phyloP scores from a whole-genome alignment of 2,888 invertebrate species.

The Megalurothrips usitatus region DNA sequence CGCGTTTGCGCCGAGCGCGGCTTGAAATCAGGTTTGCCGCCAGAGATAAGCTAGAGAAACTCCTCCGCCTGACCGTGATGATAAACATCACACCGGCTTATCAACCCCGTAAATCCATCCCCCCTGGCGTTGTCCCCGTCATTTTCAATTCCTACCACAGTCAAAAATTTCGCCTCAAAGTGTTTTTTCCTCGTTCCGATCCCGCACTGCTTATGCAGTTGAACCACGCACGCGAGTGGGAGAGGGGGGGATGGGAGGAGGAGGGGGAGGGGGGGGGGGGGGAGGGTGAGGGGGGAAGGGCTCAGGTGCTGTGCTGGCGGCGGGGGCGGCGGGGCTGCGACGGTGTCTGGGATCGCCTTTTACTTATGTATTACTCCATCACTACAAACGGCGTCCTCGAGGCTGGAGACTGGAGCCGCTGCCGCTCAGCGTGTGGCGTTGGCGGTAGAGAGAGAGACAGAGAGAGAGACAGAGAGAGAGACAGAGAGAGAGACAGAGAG shows the following conservation, averaged over 20 bases:
- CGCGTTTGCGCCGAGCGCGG: too few relatives aligned
- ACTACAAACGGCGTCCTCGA: conserved; percentile 26
- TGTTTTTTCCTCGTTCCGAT: too few relatives aligned
- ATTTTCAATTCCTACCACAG: too few relatives aligned
- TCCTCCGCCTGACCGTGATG: too few relatives aligned
- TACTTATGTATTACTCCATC: conserved; percentile 28
- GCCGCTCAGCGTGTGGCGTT: neutral
- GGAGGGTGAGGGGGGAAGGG: neutral
- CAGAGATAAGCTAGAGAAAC: too few relatives aligned
- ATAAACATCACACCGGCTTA: too few relatives aligned
- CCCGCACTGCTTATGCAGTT: neutral
- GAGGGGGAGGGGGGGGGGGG: neutral
- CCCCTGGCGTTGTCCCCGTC: too few relatives aligned
- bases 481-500: conserved; percentile 34
- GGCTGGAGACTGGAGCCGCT: neutral
- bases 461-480: conserved; percentile 34
- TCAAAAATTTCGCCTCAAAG: too few relatives aligned
- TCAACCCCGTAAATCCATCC: too few relatives aligned
- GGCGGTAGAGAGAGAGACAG: conserved; percentile 31
- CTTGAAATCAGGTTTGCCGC: too few relatives aligned
- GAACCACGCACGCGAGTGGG: neutral
- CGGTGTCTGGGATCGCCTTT: conserved; percentile 24
- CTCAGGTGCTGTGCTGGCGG: neutral
- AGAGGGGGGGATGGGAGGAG: neutral
- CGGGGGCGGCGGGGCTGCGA: neutral